Conservation (phyloP, 1,140 invertebrate genomes). For the Hylaeus volcanicus region DNA sequence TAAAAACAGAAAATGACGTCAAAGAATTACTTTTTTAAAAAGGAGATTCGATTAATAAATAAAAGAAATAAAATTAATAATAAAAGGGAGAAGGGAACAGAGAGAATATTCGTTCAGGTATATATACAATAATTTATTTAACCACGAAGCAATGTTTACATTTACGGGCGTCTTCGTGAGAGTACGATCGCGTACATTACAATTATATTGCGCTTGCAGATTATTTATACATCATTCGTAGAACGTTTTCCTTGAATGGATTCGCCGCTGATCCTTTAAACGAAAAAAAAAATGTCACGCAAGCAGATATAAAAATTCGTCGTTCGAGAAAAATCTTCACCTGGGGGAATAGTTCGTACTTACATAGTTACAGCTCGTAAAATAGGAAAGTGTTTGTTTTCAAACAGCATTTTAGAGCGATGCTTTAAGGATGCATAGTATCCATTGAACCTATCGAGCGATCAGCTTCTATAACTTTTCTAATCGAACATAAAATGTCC, state of each 20-base stretch:
- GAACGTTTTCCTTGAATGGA: constrained; percentile 4
- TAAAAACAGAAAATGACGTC: too few species aligned
- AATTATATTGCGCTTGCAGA: constrained; percentile 39
- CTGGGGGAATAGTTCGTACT: too few species aligned
- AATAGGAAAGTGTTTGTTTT: background rate
- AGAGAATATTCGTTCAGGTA: constrained; percentile 56
- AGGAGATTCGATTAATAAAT: too few species aligned
- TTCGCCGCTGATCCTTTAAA: constrained; percentile 15
- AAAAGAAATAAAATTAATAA: too few species aligned
- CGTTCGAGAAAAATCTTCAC: background rate
- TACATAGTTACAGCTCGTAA: background rate
- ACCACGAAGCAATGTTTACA: constrained; percentile 72
- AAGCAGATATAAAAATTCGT: background rate
- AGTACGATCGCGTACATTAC: constrained; percentile 65
- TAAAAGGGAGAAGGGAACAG: too few species aligned
- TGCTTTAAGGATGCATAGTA: too few species aligned
- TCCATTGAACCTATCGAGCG: background rate
- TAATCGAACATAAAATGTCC: background rate
- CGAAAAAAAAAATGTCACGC: background rate
- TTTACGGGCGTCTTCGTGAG: constrained; percentile 75
- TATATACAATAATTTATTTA: constrained; percentile 81
- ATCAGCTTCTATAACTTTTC: background rate
- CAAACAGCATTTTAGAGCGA: background rate
- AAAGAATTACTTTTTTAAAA: too few species aligned
- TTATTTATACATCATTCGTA: constrained; percentile 18